These are phyloP conservation scores for Saguinus midas DNA, from an alignment of 2,113 vertebrate genomes.

Conservation along the genomic window DNA sequence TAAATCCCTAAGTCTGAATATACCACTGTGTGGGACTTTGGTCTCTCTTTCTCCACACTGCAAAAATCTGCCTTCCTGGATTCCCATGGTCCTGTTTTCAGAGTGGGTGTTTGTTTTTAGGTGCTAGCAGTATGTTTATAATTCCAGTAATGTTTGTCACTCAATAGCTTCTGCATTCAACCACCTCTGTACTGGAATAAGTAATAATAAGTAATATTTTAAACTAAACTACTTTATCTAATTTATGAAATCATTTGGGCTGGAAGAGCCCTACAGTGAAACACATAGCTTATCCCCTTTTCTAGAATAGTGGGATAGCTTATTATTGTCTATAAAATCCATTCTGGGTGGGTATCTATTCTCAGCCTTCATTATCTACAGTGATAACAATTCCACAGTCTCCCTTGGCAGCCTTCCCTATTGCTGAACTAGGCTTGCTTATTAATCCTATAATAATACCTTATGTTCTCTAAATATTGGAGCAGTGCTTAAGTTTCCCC, in stretches of 20 bases:
- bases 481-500: conserved; percentile 53
- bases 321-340: conserved; percentile 74
- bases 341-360: conserved; percentile 70
- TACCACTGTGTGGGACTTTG: background rate
- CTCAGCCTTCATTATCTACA: conserved; percentile 66
- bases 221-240: conserved; percentile 59
- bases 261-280: conserved; percentile 45
- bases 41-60: background rate
- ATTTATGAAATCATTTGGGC: conserved; percentile 69
- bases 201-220: conserved; percentile 62
- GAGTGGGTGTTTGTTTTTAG: background rate
- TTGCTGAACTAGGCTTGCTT: conserved; percentile 61
- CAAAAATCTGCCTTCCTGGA: background rate
- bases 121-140: background rate
- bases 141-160: background rate
- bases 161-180: background rate
- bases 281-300: conserved; percentile 56
- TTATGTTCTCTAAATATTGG: conserved; percentile 69
- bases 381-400: conserved; percentile 56
- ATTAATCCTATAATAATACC: conserved; percentile 70
- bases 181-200: background rate
- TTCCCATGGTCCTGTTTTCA: background rate
- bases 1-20: background rate
- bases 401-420: conserved; percentile 59
- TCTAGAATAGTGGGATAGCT: conserved; percentile 46